These are phyloP conservation scores for Andrena praecox DNA, from an alignment of 2,888 invertebrate genomes.

Conservation along the genomic window DNA sequence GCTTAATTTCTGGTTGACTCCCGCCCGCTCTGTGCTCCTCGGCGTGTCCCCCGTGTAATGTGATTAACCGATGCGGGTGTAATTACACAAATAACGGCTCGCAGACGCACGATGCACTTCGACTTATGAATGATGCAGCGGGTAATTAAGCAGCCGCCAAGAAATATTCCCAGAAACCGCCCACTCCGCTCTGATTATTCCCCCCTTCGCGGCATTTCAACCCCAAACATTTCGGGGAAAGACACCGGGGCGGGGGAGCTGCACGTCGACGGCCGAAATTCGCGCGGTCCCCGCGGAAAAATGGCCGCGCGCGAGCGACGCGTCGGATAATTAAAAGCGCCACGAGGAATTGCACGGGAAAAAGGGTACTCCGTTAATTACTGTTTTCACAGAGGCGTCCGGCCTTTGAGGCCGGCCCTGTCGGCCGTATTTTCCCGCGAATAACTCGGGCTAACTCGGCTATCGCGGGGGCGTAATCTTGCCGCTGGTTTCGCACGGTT, in stretches of 20 bases:
- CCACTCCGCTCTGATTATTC: slow-evolving; percentile 27
- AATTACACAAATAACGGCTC: slow-evolving; percentile 33
- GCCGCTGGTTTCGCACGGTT: neutral
- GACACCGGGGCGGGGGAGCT: too few species aligned
- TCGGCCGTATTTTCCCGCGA: slow-evolving; percentile 7
- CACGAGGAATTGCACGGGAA: slow-evolving; percentile 18
- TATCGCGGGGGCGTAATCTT: slow-evolving; percentile 26
- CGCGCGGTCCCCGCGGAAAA: neutral
- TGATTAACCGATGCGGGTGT: slow-evolving; percentile 19
- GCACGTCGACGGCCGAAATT: neutral
- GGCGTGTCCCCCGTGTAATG: slow-evolving; percentile 16
- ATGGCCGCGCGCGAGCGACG: slow-evolving; percentile 19
- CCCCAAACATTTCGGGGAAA: neutral
- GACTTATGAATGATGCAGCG: slow-evolving; percentile 34
- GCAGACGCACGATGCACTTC: neutral
- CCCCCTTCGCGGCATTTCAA: neutral
- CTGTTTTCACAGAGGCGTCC: slow-evolving; percentile 7
- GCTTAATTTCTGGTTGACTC: neutral
- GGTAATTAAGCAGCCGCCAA: slow-evolving; percentile 15
- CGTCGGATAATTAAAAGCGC: slow-evolving; percentile 28
- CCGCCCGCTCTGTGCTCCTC: neutral
- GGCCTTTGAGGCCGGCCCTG: neutral
- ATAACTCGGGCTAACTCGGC: neutral
- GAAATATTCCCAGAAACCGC: slow-evolving; percentile 7
- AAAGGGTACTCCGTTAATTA: slow-evolving; percentile 47